Evolutionary conservation across 2,888 invertebrate genomes (phyloP), one percentile per base, ranked within the genome.

Genomic region (Megalurothrips usitatus): DNA sequence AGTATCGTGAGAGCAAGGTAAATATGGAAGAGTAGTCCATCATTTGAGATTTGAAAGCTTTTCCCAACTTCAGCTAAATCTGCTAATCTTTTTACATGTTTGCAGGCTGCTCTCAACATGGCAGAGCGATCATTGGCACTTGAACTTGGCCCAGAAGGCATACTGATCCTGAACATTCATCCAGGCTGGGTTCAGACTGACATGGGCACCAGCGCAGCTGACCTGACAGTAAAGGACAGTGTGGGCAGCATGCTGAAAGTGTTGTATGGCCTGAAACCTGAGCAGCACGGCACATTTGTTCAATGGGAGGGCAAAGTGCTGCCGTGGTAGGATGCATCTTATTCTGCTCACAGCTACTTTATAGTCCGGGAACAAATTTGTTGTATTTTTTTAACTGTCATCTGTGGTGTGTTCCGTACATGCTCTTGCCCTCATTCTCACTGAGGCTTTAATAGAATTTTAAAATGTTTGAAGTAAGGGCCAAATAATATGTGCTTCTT

Each of bases 171-270:
- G 0, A 90, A 86, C 81, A 86, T 97, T 82, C 96, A 97, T 88
- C 97, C 97, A 0, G 97, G 97, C 2, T 97, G 96, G 97, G 96
- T 97, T 11, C 92, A 92, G 86, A 97, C 97, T 0, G 93, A 93
- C 83, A 93, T 97, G 94, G 97, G 97, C 8, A 96, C 97, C 8
- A 87, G 89, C 68, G 92, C 91, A 83, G 97, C 96, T 0, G 92
- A 93, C 0, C 87, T 96, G 52, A 92, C 92, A 80, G 88, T 94
- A 1, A 90, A 92, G 43, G 89, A 91, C 1, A 93, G 94, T 86
- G 91, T 92, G 9, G 85, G 85, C 0, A 89, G 90, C 26, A 92
- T 97, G 82, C 87, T 96, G 26, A 87, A 90, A 10, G 92, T 94
- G 6, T 87, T 97, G 78, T 85, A 87, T 68, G 88, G 88, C 2